phyloP scores from a whole-genome alignment of 2,113 vertebrate species.

The Salminus brasiliensis region DNA sequence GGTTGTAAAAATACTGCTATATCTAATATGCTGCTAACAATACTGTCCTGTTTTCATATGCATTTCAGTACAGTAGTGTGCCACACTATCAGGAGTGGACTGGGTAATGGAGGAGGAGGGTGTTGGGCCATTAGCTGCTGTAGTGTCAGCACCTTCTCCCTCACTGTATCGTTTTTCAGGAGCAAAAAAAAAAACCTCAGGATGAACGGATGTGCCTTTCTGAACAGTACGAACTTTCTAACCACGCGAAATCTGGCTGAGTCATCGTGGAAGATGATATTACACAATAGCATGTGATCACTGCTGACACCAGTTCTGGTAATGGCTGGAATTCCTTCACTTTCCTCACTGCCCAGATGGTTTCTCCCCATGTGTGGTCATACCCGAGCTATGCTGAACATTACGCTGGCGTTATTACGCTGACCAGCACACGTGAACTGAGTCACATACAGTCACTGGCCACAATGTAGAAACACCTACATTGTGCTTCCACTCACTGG shows the following conservation, averaged over 20 bases:
- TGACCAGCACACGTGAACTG: background rate
- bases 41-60: too few relatives aligned
- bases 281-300: background rate
- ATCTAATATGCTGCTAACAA: too few relatives aligned
- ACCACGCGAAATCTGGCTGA: background rate
- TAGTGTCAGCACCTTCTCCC: background rate
- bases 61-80: background rate
- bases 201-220: background rate
- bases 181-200: background rate
- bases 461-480: background rate
- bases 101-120: background rate
- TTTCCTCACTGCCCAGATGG: background rate
- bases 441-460: background rate
- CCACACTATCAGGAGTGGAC: background rate
- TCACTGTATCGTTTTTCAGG: background rate
- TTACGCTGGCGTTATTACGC: background rate
- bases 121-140: background rate
- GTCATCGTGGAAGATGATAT: slow-evolving; percentile 10
- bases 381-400: background rate
- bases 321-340: background rate
- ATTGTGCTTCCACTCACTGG: background rate
- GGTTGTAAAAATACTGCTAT: too few relatives aligned
- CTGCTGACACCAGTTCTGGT: background rate
- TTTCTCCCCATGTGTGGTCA: background rate
- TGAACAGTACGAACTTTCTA: background rate